phyloP scores from a whole-genome alignment of 2,113 vertebrate species.

The Platycercus adscitus region DNA sequence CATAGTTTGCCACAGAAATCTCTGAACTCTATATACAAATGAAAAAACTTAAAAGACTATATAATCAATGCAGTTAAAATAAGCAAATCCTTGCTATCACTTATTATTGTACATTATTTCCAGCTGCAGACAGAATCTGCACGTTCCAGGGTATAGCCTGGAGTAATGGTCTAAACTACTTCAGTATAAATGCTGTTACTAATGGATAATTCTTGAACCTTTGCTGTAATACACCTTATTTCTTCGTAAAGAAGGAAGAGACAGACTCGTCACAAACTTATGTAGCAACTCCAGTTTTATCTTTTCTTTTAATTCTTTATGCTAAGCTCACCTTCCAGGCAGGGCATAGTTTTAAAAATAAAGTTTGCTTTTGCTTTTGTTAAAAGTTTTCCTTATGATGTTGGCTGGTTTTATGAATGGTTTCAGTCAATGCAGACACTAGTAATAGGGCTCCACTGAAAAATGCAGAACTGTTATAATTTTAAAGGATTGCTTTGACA shows the following conservation, averaged over 20 bases:
- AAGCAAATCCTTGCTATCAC: neutral
- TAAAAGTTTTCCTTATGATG: neutral
- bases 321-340: neutral
- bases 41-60: neutral
- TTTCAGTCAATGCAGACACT: neutral
- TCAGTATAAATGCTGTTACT: neutral
- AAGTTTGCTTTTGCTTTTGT: constrained; percentile 6
- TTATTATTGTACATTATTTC: neutral
- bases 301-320: neutral
- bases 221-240: neutral
- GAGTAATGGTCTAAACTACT: neutral
- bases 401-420: neutral
- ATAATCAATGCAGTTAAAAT: neutral
- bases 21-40: neutral
- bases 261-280: neutral
- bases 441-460: neutral
- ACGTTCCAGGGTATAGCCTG: neutral
- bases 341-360: neutral
- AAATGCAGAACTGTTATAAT: neutral
- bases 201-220: neutral
- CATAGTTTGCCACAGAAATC: neutral
- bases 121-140: neutral
- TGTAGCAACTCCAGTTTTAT: neutral
- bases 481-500: neutral
- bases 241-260: neutral